Evolutionary conservation across 2,797 vertebrate species (phyloP).

Genomic region (Merluccius polli): DNA sequence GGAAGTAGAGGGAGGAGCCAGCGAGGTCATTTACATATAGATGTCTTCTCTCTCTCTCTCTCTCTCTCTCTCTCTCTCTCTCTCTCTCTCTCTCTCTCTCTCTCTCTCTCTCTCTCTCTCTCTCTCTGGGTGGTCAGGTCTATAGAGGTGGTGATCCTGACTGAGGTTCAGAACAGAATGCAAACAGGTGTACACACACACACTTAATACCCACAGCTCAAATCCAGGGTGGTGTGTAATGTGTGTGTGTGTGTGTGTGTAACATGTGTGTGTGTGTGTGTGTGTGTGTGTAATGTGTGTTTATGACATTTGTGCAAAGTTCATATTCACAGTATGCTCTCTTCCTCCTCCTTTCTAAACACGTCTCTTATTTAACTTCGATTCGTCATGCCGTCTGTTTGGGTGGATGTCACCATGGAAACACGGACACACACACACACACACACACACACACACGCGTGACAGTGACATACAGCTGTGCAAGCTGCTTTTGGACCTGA

Average conservation of each 20-base stretch:
- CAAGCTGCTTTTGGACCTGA: slow-evolving; percentile 47
- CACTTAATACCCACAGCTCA: background rate
- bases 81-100: background rate
- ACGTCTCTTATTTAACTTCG: background rate
- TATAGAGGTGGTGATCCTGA: background rate
- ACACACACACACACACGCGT: background rate
- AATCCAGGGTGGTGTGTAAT: too few species aligned
- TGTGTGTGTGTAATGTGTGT: background rate
- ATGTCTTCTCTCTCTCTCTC: background rate
- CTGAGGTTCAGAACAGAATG: slow-evolving; percentile 1
- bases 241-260: too few species aligned
- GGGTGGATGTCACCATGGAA: background rate
- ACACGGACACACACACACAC: slow-evolving; percentile 5
- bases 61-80: too few species aligned
- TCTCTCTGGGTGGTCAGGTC: background rate
- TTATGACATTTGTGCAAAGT: background rate
- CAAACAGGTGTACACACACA: background rate
- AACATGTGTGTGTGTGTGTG: background rate
- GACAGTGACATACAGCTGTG: background rate
- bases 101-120: slow-evolving; percentile 9
- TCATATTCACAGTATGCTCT: background rate
- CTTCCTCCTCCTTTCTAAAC: background rate
- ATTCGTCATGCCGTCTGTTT: background rate
- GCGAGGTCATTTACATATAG: background rate
- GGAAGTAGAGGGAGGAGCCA: background rate